These are phyloP conservation scores for Torymus aiolomorphi DNA, from an alignment of 2,888 invertebrate species.

Conservation along the genomic window DNA sequence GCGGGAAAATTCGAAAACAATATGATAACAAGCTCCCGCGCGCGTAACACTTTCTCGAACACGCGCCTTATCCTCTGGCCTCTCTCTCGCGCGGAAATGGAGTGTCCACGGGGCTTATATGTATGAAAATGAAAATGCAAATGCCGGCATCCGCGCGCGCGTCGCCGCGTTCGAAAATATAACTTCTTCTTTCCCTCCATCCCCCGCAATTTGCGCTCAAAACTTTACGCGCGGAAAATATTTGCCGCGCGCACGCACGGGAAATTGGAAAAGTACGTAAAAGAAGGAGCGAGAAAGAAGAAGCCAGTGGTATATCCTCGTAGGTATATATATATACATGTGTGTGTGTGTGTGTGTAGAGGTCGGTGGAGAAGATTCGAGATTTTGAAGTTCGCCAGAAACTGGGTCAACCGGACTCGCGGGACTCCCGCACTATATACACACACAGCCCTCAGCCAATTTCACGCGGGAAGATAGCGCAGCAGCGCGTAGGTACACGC, in stretches of 20 bases:
- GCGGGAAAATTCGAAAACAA: not conserved
- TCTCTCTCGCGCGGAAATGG: not conserved
- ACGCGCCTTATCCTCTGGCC: not conserved
- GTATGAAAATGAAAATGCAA: slow-evolving; percentile 39
- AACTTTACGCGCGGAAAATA: slow-evolving; percentile 35
- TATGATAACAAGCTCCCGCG: slow-evolving; percentile 8
- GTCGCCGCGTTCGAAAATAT: slow-evolving; percentile 15
- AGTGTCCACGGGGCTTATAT: slow-evolving; percentile 10
- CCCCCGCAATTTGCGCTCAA: not conserved
- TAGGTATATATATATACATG: too few relatives aligned
- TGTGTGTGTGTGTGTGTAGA: too few relatives aligned
- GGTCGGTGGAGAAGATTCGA: slow-evolving; percentile 5
- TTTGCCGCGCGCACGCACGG: slow-evolving; percentile 39
- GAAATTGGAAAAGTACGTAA: slow-evolving; percentile 50
- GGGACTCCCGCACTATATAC: slow-evolving; percentile 20
- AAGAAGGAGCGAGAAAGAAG: not conserved
- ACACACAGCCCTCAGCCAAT: slow-evolving; percentile 27
- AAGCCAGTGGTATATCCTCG: too few relatives aligned
- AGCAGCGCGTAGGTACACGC: slow-evolving; percentile 63
- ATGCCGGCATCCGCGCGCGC: slow-evolving; percentile 14
- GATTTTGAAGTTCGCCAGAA: slow-evolving; percentile 47
- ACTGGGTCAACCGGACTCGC: slow-evolving; percentile 53
- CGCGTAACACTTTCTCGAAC: not conserved
- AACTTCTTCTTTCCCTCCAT: not conserved
- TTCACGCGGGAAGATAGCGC: slow-evolving; percentile 24